A percentile compares a stretch with the other conserved stretches of the same genome.
Evolutionary conservation across 2,113 vertebrate genomes (phyloP).

Genomic region (Progne subis): DNA sequence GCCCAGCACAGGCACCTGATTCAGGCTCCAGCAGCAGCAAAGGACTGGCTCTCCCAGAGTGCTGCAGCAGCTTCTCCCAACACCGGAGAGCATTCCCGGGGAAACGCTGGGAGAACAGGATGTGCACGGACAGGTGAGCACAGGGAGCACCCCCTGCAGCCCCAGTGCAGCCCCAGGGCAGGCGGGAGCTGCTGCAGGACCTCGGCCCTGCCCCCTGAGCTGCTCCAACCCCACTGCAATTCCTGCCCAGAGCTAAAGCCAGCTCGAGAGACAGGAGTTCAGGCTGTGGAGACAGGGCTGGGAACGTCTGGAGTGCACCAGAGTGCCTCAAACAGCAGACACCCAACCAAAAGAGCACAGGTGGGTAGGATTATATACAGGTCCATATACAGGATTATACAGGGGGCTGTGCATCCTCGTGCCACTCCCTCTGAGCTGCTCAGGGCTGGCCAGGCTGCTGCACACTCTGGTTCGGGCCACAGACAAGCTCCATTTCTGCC

Average conservation of each 20-base stretch:
- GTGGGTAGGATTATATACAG: accelerated
- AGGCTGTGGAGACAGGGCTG: background rate
- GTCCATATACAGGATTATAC: no score
- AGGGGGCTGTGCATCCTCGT: no score
- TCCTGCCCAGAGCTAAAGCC: background rate
- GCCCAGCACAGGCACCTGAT: slow-evolving; percentile 23
- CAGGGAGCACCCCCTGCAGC: background rate
- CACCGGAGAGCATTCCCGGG: background rate
- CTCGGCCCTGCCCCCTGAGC: accelerated
- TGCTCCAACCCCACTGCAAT: background rate
- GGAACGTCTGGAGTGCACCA: background rate
- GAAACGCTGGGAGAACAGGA: accelerated
- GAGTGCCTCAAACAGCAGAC: background rate
- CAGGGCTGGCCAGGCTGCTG: background rate
- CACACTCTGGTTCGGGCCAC: background rate
- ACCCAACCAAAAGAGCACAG: background rate
- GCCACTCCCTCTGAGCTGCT: background rate
- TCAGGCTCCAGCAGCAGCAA: background rate
- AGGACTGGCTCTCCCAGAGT: background rate
- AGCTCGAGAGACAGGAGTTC: background rate
- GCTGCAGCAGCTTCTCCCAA: slow-evolving; percentile 1
- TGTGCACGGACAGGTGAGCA: background rate
- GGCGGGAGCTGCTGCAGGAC: background rate
- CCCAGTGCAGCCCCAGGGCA: no score
- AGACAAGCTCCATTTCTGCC: background rate